Base-by-base conservation (phyloP, 2,113 vertebrate species). In the Neogobius melanostomus region DNA sequence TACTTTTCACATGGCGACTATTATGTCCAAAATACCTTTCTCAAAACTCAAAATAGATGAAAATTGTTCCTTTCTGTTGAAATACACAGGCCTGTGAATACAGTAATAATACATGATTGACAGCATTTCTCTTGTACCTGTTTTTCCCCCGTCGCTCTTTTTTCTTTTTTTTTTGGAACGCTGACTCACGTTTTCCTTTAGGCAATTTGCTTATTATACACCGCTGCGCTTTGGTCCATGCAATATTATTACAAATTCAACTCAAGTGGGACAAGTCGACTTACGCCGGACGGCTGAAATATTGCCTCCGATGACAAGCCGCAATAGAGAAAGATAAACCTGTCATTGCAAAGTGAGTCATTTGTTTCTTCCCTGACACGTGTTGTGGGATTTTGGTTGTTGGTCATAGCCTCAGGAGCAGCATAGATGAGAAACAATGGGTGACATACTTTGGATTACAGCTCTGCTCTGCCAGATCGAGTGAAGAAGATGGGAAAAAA, bases 291-390 rank as follows among this genome's bases (percentile, higher is more conserved):
- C 67, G 47, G 43, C 64, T 57, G 45, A 79, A 80, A 68, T 79
- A 79, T 81, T 76, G 80, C 52, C 74, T 87, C 79, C 82, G 85
- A 69, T 87, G 87, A 87, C 87, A 88, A 71, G 73, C 72, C 64
- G 67, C 74, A 68, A 82, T 63, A 53, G 75, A 86, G 75, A 83
- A 75, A 81, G 76, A 87, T 88, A 87, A 91, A 89, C 64, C 81
- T 85, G 88, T 90, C 86, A 79, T 74, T 76, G 53, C 81, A 75
- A 56, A 86, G 81, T 83, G 82, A 90, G 84, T 88, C 75, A 83
- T 88, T 84, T 82, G 74, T 71, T 75, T 73, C 77, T 57, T 73
- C 79, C 57, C 64, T 82, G 81, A 76, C 80, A 77, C 81, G 59
- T 73, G 76, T 64, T 73, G 50, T 74, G 85, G 78, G 74, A 81